Percentiles rank a stretch among this genome's conserved stretches.
These are phyloP conservation scores for Colostygia pectinataria DNA, from an alignment of 2,888 invertebrate species.

Conservation along the genomic window DNA sequence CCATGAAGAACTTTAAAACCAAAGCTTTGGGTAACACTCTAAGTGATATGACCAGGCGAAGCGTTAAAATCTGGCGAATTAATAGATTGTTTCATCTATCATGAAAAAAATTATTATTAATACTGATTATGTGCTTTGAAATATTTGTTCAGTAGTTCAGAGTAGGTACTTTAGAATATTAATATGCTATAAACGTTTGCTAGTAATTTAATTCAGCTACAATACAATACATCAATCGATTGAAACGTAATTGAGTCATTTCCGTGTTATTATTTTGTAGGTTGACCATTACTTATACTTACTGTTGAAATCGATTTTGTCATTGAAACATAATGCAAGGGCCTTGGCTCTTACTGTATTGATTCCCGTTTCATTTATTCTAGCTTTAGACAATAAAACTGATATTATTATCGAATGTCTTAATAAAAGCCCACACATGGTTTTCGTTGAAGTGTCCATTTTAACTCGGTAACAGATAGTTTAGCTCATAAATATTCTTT, in stretches of 20 bases:
- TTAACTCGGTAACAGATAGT: conserved; percentile 55
- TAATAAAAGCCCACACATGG: conserved; percentile 49
- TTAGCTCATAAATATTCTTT: conserved; percentile 57
- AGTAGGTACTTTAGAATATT: no score
- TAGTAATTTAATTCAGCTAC: conserved; percentile 28
- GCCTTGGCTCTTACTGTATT: conserved; percentile 18
- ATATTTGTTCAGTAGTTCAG: no score
- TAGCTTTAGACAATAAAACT: conserved; percentile 22
- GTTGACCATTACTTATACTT: conserved; percentile 16
- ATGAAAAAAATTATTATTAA: no score
- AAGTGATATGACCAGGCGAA: no score
- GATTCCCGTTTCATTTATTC: conserved; percentile 26
- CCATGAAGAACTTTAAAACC: no score
- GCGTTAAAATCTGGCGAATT: no score
- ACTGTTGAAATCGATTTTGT: conserved; percentile 26
- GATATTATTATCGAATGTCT: conserved; percentile 42
- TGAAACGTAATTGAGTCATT: conserved; percentile 49
- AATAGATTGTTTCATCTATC: no score
- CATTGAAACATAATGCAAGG: conserved; percentile 20
- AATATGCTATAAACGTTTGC: no score
- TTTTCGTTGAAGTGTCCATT: conserved; percentile 48
- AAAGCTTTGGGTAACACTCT: no score
- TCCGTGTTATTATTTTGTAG: conserved; percentile 42
- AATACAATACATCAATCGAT: conserved; percentile 44
- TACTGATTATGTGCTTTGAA: no score